phyloP scores from a whole-genome alignment of 2,113 vertebrate species.

The Zosterops hypoxanthus region DNA sequence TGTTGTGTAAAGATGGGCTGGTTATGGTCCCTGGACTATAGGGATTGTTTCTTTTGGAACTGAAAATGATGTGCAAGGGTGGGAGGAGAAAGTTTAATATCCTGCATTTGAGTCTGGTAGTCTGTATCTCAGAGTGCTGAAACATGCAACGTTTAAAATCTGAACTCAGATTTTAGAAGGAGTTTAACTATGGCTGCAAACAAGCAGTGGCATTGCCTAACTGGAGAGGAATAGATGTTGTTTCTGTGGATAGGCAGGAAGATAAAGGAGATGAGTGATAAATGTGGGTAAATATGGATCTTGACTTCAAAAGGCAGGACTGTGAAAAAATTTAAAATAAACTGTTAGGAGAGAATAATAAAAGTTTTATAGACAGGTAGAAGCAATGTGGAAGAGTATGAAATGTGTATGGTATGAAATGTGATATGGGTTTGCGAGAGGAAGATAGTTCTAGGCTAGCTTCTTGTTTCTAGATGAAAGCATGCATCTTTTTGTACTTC shows the following conservation, averaged over 20 bases:
- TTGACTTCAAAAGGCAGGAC: neutral
- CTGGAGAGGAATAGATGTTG: neutral
- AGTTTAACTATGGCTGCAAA: neutral
- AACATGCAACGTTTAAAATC: neutral
- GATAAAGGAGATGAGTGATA: neutral
- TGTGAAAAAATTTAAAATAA: neutral
- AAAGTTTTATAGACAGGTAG: neutral
- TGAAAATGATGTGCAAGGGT: neutral
- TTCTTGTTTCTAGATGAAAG: neutral
- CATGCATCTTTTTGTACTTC: neutral
- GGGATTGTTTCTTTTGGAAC: neutral
- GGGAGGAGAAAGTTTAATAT: neutral
- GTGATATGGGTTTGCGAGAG: fast-evolving
- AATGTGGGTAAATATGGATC: neutral
- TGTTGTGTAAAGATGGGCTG: neutral
- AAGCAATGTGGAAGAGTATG: neutral
- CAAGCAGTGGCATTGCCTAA: neutral
- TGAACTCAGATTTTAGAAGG: neutral
- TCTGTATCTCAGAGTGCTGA: neutral
- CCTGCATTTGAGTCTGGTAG: neutral
- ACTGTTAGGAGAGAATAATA: neutral
- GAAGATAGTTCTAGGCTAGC: neutral
- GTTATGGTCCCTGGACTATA: neutral
- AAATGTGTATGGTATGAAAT: neutral
- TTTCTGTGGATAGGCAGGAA: neutral